These are phyloP conservation scores for Drosophila aldrichi DNA, from an alignment of 2,888 invertebrate genomes.

Conservation along the genomic window DNA sequence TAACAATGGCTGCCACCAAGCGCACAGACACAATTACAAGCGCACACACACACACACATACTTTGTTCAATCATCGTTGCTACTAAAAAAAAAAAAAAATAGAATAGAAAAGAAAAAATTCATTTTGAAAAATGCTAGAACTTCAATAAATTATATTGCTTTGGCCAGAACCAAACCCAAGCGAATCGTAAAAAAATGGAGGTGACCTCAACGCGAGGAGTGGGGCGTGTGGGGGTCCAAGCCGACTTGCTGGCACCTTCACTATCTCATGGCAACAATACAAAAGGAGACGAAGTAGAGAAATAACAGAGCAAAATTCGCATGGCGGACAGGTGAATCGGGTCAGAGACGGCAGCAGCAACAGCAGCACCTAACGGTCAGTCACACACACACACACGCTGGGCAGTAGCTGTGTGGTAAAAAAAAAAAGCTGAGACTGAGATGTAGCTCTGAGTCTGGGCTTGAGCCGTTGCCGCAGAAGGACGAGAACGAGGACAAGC, in stretches of 20 bases:
- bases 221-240: slow-evolving; percentile 6
- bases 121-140: slow-evolving; percentile 80
- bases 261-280: slow-evolving; percentile 79
- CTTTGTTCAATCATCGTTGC: slow-evolving; percentile 75
- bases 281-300: slow-evolving; percentile 46
- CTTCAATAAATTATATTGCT: slow-evolving; percentile 80
- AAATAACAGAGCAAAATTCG: slow-evolving; percentile 26
- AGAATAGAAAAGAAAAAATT: slow-evolving; percentile 51
- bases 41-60: slow-evolving; percentile 22
- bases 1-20: slow-evolving; percentile 51
- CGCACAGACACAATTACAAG: slow-evolving; percentile 26
- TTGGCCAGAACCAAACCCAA: slow-evolving; percentile 36
- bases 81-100: slow-evolving; percentile 61
- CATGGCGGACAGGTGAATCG: slow-evolving; percentile 72
- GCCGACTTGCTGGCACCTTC: slow-evolving; percentile 71
- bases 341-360: slow-evolving; percentile 55
- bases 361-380: slow-evolving; percentile 44
- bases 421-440: slow-evolving; percentile 34
- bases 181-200: slow-evolving; percentile 54
- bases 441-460: slow-evolving; percentile 41
- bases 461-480: slow-evolving; percentile 29
- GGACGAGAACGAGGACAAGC: slow-evolving; percentile 51
- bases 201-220: slow-evolving; percentile 37
- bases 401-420: slow-evolving; percentile 7
- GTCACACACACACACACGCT: slow-evolving; percentile 25